These are phyloP conservation scores for Napeogenes sylphis DNA, from an alignment of 2,888 invertebrate species.

Conservation along the genomic window DNA sequence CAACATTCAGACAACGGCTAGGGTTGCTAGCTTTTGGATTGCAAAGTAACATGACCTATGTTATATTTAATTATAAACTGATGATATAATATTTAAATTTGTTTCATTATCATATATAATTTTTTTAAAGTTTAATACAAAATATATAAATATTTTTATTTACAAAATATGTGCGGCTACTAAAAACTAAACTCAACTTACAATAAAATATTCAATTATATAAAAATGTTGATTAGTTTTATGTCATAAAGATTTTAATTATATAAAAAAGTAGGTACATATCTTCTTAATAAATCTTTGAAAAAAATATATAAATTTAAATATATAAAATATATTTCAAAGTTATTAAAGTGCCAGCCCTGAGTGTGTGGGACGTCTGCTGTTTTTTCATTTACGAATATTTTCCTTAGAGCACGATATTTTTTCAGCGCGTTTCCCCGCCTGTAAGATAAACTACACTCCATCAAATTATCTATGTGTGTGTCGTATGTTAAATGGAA, in stretches of 20 bases:
- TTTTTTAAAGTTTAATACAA: too few species aligned
- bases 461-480: constrained; percentile 69
- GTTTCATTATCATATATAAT: too few species aligned
- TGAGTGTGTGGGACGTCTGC: constrained; percentile 52
- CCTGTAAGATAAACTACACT: constrained; percentile 76
- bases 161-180: too few species aligned
- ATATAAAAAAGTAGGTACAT: too few species aligned
- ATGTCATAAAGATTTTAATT: too few species aligned
- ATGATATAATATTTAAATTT: too few species aligned
- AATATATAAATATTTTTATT: too few species aligned
- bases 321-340: constrained; percentile 1
- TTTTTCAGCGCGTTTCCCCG: constrained; percentile 73
- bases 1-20: constrained; percentile 24
- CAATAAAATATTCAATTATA: too few species aligned
- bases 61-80: background rate
- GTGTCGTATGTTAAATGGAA: constrained; percentile 43
- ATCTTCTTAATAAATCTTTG: too few species aligned
- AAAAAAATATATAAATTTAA: background rate
- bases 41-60: background rate
- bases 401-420: constrained; percentile 75
- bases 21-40: constrained; percentile 18
- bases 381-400: constrained; percentile 78
- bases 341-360: constrained; percentile 45
- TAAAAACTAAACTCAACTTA: too few species aligned
- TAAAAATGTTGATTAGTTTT: too few species aligned